Base-by-base conservation (phyloP, 2,888 invertebrate species). In the Scelioninae gen. 1 region DNA sequence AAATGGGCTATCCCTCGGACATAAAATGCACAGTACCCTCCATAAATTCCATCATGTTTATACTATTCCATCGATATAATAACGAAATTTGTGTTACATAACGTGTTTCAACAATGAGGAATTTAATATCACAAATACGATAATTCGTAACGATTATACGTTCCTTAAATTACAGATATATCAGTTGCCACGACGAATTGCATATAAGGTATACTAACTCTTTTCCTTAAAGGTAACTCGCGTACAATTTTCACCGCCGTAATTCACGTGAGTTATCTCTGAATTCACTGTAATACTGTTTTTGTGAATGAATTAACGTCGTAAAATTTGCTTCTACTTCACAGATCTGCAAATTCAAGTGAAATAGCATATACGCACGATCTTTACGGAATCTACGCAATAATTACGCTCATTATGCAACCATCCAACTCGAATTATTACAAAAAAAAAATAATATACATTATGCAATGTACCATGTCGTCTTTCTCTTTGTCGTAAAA, bases 241-340 rank as follows among this genome's bases (percentile, higher is more conserved):
- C 49, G 38, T 65, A 66, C 72, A 65, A 77, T 79, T 79, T 79
- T 72, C 72, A 43, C 60, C 40, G 66, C 47, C 66, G 72, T 79
- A 79, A 66, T 68, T 74, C 62, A 60, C 72, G 45, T 40, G 34
- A 72, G 31, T 53, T 79, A 66, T 79, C 79, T 60, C 47, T 16
- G 9, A 10, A 13, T n/a, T 29, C 11, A 56, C 63, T 38, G 58
- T 43, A 77, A 68, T 66, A 53, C 66, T 38, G 65, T 72, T 79
- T 79, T 79, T 79, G 56, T 60, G 74, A 80, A 80, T 80, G 74
- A 74, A 72, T 74, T 74, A 80, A 71, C 45, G 68, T 68, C 79
- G 66, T 74, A 68, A 60, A 80, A 74, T 66, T 72, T 66, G 55
- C 45, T 8, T 66, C 23, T 34, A 32, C 60, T 38, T 13, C 23